phyloP scores from a whole-genome alignment of 2,797 vertebrate genomes.

The Siniperca scherzeri region DNA sequence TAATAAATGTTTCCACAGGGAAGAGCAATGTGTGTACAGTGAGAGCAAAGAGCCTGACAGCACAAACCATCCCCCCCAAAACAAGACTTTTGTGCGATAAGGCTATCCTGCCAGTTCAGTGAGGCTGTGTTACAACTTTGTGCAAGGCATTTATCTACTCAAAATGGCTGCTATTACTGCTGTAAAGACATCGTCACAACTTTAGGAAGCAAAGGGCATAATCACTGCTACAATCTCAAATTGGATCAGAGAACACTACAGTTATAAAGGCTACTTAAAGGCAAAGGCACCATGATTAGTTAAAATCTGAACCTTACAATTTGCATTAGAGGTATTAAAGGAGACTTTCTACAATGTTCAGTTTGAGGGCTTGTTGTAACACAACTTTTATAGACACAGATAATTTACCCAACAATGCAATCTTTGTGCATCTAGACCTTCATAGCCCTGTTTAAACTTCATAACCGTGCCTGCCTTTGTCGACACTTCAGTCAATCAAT shows the following conservation, averaged over 20 bases:
- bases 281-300: background rate
- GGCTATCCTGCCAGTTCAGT: background rate
- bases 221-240: slow-evolving; percentile 1
- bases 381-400: background rate
- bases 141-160: slow-evolving; percentile 2
- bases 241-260: background rate
- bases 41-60: background rate
- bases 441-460: slow-evolving; percentile 14
- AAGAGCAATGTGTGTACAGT: background rate
- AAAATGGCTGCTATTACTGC: slow-evolving; percentile 12
- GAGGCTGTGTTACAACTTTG: background rate
- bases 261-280: background rate
- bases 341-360: background rate
- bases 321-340: background rate
- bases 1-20: slow-evolving; percentile 2
- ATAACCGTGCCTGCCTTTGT: slow-evolving; percentile 36
- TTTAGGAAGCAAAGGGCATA: slow-evolving; percentile 19
- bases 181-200: background rate
- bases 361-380: background rate
- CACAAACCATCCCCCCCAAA: background rate
- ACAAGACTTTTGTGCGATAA: background rate
- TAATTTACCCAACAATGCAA: background rate
- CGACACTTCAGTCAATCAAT: slow-evolving; percentile 32
- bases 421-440: slow-evolving; percentile 9
- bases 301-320: slow-evolving; percentile 14